Evolutionary conservation across 2,888 invertebrate species (phyloP), one percentile per base, ranked within the genome.

Genomic region (Brachypterus glaber): DNA sequence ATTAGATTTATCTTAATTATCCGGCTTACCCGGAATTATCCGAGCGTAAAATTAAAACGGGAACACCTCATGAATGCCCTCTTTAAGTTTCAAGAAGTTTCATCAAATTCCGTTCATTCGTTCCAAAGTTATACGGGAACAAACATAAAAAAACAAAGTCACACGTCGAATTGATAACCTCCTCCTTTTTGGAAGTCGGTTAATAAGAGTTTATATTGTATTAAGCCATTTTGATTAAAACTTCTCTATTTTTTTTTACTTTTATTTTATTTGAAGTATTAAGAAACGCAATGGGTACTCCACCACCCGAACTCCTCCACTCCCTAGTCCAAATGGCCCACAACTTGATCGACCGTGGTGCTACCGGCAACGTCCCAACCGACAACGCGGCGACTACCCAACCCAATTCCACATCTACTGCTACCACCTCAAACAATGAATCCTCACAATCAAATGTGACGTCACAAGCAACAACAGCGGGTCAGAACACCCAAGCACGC

Each of bases 301-400:
- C 68, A 11, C 63, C 67, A 5, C 66, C 70, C 8, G 71, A 73
- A 48, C 64, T 76, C 24, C 55, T 76, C 35, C 72, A 73, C 46
- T 71, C 72, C 38, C 58, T 77, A 33, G 69, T 75, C 62, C 72
- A 72, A 47, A 66, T 73, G 46, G 69, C 69, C 26, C 69, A 68
- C 5, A 68, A 69, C 35, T 60, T 72, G 46, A 63, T 63, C 31
- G 54, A 51, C 35, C 49, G 57, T 49, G n/a, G n/a, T n/a, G n/a
- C n/a, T n/a, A 13, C 15, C 50, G 37, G 45, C 43, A 39, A 49
- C 51, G 43, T 43, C 49, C 38, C 39, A 51, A 27, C 11, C 12
- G 12, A 5, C 5, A 13, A 40, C 18, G 14, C 41, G 1, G 35
- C 37, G 18, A 35, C 41, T 4, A 41, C 39, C 3, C 38, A 41